A percentile compares a stretch with the other conserved stretches of the same genome.
Evolutionary conservation across 1,140 invertebrate species (phyloP).

Genomic region (Thalassaphorura encarpata): DNA sequence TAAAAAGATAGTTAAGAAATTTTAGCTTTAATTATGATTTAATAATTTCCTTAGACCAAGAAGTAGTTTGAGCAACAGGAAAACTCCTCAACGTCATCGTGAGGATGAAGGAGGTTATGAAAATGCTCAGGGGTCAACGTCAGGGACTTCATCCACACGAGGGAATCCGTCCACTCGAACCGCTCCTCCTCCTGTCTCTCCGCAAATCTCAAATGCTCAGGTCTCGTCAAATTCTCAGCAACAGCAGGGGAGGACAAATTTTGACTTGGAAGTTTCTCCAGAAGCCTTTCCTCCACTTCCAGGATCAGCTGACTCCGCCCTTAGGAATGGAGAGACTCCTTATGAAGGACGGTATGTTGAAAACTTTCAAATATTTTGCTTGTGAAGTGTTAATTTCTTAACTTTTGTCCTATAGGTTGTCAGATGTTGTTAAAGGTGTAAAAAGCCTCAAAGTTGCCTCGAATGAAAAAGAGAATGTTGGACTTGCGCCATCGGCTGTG

Average conservation of each 20-base stretch:
- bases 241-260: constrained; percentile 40
- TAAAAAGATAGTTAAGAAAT: no score
- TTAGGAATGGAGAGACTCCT: constrained; percentile 26
- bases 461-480: constrained; percentile 3
- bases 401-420: constrained; percentile 47
- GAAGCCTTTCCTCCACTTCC: constrained; percentile 66
- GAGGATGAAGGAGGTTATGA: constrained; percentile 24
- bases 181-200: constrained; percentile 12
- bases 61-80: constrained; percentile 21
- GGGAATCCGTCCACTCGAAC: constrained; percentile 27
- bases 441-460: constrained; percentile 23
- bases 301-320: constrained; percentile 39
- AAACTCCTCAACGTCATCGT: constrained; percentile 12
- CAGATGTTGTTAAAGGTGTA: constrained; percentile 68
- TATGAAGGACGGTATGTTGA: constrained; percentile 27
- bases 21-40: constrained; percentile 11
- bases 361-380: background rate
- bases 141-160: constrained; percentile 6
- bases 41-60: constrained; percentile 23
- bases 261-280: constrained; percentile 64
- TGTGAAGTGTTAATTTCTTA: no score
- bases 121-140: background rate
- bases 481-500: constrained; percentile 1
- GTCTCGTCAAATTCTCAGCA: constrained; percentile 1
- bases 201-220: no score